Conservation (phyloP, 2,113 vertebrate genomes). For the Oenanthe melanoleuca region DNA sequence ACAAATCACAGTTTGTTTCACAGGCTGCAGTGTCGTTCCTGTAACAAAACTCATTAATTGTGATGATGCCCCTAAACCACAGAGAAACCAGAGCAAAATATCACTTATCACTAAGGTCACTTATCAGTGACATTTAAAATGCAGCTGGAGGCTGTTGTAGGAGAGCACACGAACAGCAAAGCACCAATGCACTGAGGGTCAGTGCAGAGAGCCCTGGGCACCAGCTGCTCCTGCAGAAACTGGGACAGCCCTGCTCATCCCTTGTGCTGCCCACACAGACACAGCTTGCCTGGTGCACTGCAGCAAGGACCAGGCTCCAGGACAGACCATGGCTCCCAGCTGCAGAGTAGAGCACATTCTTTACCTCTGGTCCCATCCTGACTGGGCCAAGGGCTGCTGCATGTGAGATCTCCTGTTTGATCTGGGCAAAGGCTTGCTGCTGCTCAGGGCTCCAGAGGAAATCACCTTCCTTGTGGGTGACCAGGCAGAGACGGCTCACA, state of each 20-base stretch:
- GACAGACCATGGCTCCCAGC: no score
- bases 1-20: background rate
- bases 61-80: background rate
- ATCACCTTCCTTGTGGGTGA: no score
- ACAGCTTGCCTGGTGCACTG: fast-evolving
- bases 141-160: fast-evolving
- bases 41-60: background rate
- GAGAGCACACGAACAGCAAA: fast-evolving
- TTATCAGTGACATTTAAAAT: background rate
- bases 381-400: no score
- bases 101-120: fast-evolving
- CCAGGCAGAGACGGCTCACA: no score
- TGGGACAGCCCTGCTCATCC: background rate
- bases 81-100: background rate
- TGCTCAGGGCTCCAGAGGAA: no score
- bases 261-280: background rate
- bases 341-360: no score
- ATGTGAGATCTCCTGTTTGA: no score
- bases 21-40: background rate
- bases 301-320: no score
- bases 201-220: background rate
- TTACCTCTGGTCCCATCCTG: no score
- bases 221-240: background rate
- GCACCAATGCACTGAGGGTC: background rate
- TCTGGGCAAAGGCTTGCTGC: no score